A percentile compares a stretch with the other conserved stretches of the same genome.
These are phyloP conservation scores for Dendronephthya gigantea DNA, from an alignment of 64 coral and sea anemone species.

Conservation along the genomic window DNA sequence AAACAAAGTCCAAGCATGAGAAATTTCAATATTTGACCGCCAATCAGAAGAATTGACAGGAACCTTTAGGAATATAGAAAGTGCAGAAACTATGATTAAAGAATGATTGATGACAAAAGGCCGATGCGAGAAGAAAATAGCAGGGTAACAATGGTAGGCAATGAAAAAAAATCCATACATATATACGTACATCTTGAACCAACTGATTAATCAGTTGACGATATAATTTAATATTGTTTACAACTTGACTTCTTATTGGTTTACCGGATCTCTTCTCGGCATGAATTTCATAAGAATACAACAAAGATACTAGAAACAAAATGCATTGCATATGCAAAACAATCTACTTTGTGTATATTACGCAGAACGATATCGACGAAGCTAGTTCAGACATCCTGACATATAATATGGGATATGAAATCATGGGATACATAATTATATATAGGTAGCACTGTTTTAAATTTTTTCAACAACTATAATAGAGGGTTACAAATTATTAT, in stretches of 20 bases:
- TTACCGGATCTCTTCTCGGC: not conserved
- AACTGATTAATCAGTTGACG: not conserved
- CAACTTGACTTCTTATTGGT: not conserved
- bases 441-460: no score
- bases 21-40: slow-evolving; percentile 55
- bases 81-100: no score
- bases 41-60: slow-evolving; percentile 89
- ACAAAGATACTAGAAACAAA: not conserved
- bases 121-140: no score
- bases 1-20: slow-evolving; percentile 73
- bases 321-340: no score
- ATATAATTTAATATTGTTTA: not conserved
- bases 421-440: no score
- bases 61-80: slow-evolving; percentile 45
- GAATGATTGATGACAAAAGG: no score
- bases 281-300: not conserved
- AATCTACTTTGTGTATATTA: no score
- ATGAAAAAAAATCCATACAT: not conserved
- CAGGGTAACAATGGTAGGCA: not conserved
- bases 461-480: no score
- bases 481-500: no score
- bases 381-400: no score
- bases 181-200: not conserved
- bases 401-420: no score
- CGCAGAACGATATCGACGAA: no score